phyloP scores from a whole-genome alignment of 1,140 invertebrate species.

The Ganaspis sp. region DNA sequence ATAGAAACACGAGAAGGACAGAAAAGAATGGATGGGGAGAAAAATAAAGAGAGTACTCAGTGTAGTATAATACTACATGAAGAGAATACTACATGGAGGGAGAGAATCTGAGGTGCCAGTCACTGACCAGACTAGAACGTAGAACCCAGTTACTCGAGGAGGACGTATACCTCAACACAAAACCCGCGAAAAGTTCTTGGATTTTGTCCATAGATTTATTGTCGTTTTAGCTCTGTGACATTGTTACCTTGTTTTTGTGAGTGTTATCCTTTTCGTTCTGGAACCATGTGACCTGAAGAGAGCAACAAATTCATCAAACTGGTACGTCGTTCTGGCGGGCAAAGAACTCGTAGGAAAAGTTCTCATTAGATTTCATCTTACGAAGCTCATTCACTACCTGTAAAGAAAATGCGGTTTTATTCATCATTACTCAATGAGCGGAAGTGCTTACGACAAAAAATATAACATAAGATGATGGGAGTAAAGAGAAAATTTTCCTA shows the following conservation, averaged over 20 bases:
- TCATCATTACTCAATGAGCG: constrained; percentile 18
- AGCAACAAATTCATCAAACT: background rate
- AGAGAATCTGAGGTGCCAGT: constrained; percentile 63
- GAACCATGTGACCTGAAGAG: constrained; percentile 15
- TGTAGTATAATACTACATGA: constrained; percentile 2
- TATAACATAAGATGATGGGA: background rate
- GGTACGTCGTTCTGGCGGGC: constrained; percentile 9
- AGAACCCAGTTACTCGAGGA: constrained; percentile 10
- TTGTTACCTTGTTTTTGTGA: background rate
- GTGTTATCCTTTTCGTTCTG: background rate
- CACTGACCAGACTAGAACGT: constrained; percentile 66
- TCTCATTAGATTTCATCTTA: constrained; percentile 10
- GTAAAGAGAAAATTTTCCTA: background rate
- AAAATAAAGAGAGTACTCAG: constrained; percentile 39
- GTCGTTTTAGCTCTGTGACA: background rate
- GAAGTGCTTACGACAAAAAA: background rate
- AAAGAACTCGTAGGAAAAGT: constrained; percentile 18
- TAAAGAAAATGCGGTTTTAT: constrained; percentile 17
- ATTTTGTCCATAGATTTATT: background rate
- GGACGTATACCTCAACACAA: background rate
- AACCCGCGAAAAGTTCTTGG: background rate
- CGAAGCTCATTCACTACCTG: background rate
- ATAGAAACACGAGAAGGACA: background rate
- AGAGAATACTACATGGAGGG: constrained; percentile 39
- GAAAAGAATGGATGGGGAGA: constrained; percentile 38